Conservation (phyloP, 2,888 invertebrate species). For the Laothoe populi region DNA sequence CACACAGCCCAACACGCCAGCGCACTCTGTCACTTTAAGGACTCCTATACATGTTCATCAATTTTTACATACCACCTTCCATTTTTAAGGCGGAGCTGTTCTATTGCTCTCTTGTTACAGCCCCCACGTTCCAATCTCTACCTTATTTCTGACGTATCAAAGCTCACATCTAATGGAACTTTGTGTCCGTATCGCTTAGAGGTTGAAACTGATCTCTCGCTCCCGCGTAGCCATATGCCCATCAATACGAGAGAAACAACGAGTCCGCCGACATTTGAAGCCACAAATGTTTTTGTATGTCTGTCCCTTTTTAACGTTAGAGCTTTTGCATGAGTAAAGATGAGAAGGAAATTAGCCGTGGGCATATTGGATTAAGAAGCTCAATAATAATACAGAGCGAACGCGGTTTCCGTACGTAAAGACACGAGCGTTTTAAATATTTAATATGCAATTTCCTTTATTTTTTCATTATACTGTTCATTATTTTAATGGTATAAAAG, state of each 20-base stretch:
- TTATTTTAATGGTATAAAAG: conserved; percentile 67
- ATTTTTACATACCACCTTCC: conserved; percentile 86
- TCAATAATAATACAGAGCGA: conserved; percentile 80
- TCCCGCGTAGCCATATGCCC: conserved; percentile 56
- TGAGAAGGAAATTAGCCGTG: conserved; percentile 54
- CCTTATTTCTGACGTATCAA: not conserved
- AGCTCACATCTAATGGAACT: conserved; percentile 36
- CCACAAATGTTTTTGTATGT: conserved; percentile 40
- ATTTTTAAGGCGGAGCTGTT: conserved; percentile 85
- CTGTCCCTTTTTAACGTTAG: conserved; percentile 53
- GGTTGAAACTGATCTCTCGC: conserved; percentile 66
- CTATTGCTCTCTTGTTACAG: conserved; percentile 63
- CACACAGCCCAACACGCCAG: conserved; percentile 83
- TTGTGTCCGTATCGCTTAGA: conserved; percentile 54
- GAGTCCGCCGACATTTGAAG: conserved; percentile 46
- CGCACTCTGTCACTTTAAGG: conserved; percentile 84
- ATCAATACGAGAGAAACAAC: conserved; percentile 68
- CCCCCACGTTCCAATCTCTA: conserved; percentile 36
- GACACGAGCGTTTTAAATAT: conserved; percentile 79
- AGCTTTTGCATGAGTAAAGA: conserved; percentile 51
- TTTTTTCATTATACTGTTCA: conserved; percentile 64
- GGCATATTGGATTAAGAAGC: conserved; percentile 76
- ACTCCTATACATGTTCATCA: conserved; percentile 85
- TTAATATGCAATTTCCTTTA: conserved; percentile 81
- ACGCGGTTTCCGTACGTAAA: conserved; percentile 76